Evolutionary conservation across 2,113 vertebrate genomes (phyloP).

Genomic region (Myiopsitta monachus): DNA sequence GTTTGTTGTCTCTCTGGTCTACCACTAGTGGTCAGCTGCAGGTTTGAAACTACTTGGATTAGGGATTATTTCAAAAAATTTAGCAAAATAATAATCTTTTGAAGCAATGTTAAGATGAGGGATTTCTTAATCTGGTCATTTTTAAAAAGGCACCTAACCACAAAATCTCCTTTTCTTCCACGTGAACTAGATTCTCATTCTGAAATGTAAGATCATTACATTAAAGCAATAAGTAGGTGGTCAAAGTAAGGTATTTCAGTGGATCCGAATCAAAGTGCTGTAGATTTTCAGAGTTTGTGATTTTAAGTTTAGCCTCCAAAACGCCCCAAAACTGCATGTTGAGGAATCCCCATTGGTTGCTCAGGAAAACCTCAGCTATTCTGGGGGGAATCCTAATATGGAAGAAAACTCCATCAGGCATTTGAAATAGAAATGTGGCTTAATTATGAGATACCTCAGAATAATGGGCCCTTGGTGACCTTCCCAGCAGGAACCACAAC

Average conservation of each 20-base stretch:
- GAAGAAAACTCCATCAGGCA: slow-evolving; percentile 17
- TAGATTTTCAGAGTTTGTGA: not conserved
- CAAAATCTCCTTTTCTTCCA: not conserved
- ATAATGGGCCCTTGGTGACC: not conserved
- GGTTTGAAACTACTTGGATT: not conserved
- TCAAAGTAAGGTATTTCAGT: not conserved
- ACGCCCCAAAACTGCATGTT: not conserved
- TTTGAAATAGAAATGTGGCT: slow-evolving; percentile 12
- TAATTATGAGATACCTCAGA: not conserved
- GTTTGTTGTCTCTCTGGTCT: slow-evolving; percentile 25
- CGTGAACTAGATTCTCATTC: not conserved
- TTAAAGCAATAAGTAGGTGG: not conserved
- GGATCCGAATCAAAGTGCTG: not conserved
- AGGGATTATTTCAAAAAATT: not conserved
- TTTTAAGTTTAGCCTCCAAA: not conserved
- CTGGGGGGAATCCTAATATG: slow-evolving; percentile 11
- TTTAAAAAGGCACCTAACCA: not conserved
- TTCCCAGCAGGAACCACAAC: not conserved
- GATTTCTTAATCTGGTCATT: not conserved
- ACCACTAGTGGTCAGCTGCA: not conserved
- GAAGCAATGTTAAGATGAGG: not conserved
- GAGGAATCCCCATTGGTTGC: not conserved
- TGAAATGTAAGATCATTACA: not conserved
- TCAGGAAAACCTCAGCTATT: not conserved
- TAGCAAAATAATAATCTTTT: not conserved